phyloP scores from a whole-genome alignment of 2,113 vertebrate genomes.

The Chloropsis cyanopogon region DNA sequence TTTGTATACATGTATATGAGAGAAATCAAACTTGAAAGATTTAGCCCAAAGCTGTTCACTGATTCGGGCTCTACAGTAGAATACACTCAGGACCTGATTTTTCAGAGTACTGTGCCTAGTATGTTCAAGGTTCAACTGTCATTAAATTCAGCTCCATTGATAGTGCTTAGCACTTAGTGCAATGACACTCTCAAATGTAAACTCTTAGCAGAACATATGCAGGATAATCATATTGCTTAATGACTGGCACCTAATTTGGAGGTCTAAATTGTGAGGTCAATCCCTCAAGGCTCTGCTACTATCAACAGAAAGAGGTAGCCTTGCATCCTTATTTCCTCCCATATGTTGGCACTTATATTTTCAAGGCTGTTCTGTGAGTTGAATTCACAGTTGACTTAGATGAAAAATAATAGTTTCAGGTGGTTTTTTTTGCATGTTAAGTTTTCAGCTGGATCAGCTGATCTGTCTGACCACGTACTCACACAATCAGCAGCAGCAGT shows the following conservation, averaged over 20 bases:
- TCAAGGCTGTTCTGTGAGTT: neutral
- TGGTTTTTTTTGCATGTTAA: neutral
- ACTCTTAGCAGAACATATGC: neutral
- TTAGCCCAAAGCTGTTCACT: neutral
- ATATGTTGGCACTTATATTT: neutral
- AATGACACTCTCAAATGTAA: neutral
- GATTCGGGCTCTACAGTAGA: neutral
- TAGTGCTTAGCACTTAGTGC: neutral
- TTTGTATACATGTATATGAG: neutral
- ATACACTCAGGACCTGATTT: neutral
- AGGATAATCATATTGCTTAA: conserved; percentile 14
- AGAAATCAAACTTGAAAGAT: neutral
- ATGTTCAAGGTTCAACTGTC: neutral
- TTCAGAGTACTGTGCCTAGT: neutral
- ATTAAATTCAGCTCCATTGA: neutral
- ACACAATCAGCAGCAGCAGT: neutral
- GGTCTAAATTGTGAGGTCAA: conserved; percentile 14
- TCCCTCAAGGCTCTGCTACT: neutral
- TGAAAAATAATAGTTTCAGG: neutral
- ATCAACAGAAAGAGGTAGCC: neutral
- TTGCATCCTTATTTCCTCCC: neutral
- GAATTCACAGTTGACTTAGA: neutral
- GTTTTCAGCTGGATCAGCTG: neutral
- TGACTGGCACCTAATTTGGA: neutral
- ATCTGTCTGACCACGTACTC: neutral